Evolutionary conservation across 2,797 vertebrate species (phyloP), one percentile per base, ranked within the genome.

Genomic region (Poecilia picta): DNA sequence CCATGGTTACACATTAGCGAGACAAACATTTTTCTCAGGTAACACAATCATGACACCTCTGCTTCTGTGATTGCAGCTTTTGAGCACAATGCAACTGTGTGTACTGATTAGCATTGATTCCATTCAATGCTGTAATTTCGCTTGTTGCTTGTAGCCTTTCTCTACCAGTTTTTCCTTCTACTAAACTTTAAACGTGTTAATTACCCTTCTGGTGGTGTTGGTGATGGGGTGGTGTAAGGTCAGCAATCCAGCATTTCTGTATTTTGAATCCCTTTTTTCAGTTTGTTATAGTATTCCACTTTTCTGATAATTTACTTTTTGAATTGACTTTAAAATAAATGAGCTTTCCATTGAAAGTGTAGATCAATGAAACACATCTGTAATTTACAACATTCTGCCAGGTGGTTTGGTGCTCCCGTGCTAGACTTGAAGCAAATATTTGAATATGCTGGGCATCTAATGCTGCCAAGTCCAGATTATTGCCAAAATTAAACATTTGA

Each of bases 401-500:
- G 64, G 64, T 41, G 36, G 59, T 15, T 28, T 43, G 36, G 39
- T 39, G 45, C 45, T 45, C 3, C 43, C 43, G 43, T n/a, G 25
- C 41, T 45, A 28, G 23, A 45, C 11, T 28, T 4, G 25, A 71
- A 45, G 25, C 4, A n/a, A 13, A 71, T 16, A 45, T 45, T 45
- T 72, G 4, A 68, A 49, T 16, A 57, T 51, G 46, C 45, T 59
- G 11, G 43, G 20, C 25, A 76, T 41, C 6, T n/a, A 76, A 53
- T 55, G 23, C 43, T 16, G 13, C 39, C 66, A 76, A 73, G 72
- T 8, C 73, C 47, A 51, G 80, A 85, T 80, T 77, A 43, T 80
- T 36, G 16, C 46, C 71, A 2, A 88, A 87, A 90, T 90, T 73
- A 77, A 74, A 83, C 81, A 84, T 78, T 85, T 74, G 86, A 45